Conservation (phyloP, 2,888 invertebrate species). For the Xestia c-nigrum region DNA sequence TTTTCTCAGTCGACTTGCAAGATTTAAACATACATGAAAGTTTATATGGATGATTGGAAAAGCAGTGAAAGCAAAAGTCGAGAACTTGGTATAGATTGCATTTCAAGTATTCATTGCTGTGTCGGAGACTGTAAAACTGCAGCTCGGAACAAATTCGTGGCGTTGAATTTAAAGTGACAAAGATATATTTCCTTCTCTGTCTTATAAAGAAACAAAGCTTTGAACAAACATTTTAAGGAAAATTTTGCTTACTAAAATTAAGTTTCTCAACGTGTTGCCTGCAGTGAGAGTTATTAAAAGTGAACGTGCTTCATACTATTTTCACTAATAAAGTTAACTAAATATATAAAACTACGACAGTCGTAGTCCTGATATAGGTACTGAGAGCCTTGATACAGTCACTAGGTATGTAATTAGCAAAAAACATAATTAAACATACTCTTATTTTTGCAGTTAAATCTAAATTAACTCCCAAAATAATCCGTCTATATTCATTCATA, state of each 20-base stretch:
- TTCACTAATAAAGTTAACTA: background rate
- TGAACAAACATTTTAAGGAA: background rate
- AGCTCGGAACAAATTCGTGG: conserved; percentile 40
- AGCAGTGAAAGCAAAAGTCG: conserved; percentile 36
- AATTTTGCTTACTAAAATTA: background rate
- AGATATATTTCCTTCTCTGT: conserved; percentile 40
- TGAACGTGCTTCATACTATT: background rate
- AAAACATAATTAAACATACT: background rate
- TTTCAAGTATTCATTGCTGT: conserved; percentile 59
- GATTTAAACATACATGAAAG: conserved; percentile 28
- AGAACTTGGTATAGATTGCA: conserved; percentile 57
- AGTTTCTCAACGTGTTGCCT: background rate
- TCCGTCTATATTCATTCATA: conserved; percentile 8
- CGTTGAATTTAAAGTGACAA: conserved; percentile 40
- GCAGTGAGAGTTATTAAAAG: conserved; percentile 9
- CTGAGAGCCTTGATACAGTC: background rate
- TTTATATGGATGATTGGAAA: conserved; percentile 39
- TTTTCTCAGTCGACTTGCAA: conserved; percentile 3
- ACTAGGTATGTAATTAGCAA: background rate
- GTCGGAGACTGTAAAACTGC: conserved; percentile 47
- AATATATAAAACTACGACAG: background rate
- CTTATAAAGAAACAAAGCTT: background rate
- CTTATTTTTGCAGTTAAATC: background rate
- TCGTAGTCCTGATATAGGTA: background rate
- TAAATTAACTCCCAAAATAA: conserved; percentile 14